These are phyloP conservation scores for Eristalinus aeneus DNA, from an alignment of 2,888 invertebrate species.

Conservation along the genomic window DNA sequence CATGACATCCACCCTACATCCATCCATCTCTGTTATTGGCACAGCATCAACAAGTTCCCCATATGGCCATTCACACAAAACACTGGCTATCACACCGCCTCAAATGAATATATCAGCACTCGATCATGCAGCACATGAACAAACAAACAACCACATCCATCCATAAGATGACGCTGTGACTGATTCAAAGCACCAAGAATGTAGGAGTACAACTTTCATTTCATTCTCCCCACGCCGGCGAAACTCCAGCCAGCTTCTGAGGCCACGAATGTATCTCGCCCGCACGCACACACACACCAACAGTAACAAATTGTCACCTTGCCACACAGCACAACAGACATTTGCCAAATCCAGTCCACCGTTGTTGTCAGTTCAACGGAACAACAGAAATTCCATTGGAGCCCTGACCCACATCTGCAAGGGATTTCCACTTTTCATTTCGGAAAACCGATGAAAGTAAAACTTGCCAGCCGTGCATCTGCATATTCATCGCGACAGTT, in stretches of 20 bases:
- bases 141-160: slow-evolving; percentile 58
- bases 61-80: slow-evolving; percentile 27
- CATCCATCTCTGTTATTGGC: not conserved
- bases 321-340: not conserved
- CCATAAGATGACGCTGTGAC: slow-evolving; percentile 63
- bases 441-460: slow-evolving; percentile 65
- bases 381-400: slow-evolving; percentile 31
- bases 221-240: slow-evolving; percentile 71
- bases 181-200: slow-evolving; percentile 72
- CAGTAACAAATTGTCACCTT: slow-evolving; percentile 26
- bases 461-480: slow-evolving; percentile 32
- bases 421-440: slow-evolving; percentile 62
- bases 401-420: slow-evolving; percentile 32
- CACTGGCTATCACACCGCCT: slow-evolving; percentile 5
- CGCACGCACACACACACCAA: slow-evolving; percentile 16
- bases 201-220: slow-evolving; percentile 79
- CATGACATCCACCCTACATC: not conserved
- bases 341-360: slow-evolving; percentile 2
- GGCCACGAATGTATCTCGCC: not conserved
- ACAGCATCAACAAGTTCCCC: slow-evolving; percentile 13
- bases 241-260: slow-evolving; percentile 30
- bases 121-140: slow-evolving; percentile 43
- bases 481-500: slow-evolving; percentile 37
- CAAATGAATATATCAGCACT: slow-evolving; percentile 54
- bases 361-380: not conserved